These are phyloP conservation scores for Nomada ferruginata DNA, from an alignment of 2,888 invertebrate species.

Conservation along the genomic window DNA sequence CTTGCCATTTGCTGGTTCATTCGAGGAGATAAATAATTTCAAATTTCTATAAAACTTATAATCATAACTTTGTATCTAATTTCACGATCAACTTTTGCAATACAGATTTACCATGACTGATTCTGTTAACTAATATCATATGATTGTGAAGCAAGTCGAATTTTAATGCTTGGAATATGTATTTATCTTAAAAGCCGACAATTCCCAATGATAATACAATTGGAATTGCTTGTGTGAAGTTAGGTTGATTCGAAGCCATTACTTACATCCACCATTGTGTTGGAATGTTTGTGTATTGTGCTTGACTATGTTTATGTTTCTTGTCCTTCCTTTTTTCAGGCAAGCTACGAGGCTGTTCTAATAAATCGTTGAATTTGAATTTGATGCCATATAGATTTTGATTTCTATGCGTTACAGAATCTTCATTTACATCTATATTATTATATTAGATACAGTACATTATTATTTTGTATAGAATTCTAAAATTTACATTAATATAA, in stretches of 20 bases:
- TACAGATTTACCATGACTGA: neutral
- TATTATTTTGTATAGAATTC: neutral
- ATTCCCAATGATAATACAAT: slow-evolving; percentile 24
- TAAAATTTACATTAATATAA: neutral
- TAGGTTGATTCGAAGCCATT: slow-evolving; percentile 32
- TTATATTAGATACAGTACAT: slow-evolving; percentile 16
- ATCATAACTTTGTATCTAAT: neutral
- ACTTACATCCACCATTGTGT: slow-evolving; percentile 44
- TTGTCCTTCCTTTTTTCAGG: slow-evolving; percentile 54
- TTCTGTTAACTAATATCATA: neutral
- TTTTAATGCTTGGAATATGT: neutral
- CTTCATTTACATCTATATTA: slow-evolving; percentile 15
- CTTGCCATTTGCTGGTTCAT: neutral
- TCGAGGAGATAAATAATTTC: neutral
- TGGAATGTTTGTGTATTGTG: slow-evolving; percentile 64
- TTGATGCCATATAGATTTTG: slow-evolving; percentile 5
- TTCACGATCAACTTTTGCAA: neutral
- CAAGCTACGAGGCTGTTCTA: slow-evolving; percentile 37
- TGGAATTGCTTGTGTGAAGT: slow-evolving; percentile 19
- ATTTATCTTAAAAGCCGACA: neutral
- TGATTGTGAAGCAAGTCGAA: neutral
- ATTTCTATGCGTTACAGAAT: slow-evolving; percentile 7
- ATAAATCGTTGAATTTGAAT: slow-evolving; percentile 58
- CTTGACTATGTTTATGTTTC: slow-evolving; percentile 62
- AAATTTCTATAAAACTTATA: neutral